Evolutionary conservation across 2,797 vertebrate species (phyloP).

Genomic region (Okamejei kenojei): DNA sequence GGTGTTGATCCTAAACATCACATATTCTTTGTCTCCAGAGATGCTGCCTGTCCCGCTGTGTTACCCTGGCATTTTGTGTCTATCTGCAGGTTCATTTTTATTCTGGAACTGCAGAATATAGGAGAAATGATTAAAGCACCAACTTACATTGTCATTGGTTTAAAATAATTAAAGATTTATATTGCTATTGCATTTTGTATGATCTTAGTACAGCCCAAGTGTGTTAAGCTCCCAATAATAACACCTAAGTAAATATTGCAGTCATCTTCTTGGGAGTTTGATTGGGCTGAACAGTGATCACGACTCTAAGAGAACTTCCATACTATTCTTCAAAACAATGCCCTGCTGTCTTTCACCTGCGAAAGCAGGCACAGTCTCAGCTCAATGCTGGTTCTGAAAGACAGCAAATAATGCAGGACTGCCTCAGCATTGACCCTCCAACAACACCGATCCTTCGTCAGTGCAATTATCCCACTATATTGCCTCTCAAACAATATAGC

Average conservation of each 20-base stretch:
- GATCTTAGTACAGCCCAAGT: neutral
- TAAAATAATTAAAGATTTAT: neutral
- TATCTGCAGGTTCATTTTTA: neutral
- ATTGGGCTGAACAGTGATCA: no score
- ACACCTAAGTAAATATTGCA: neutral
- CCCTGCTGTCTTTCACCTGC: neutral
- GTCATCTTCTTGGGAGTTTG: neutral
- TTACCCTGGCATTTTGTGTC: no score
- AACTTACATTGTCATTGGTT: no score
- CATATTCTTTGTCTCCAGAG: no score
- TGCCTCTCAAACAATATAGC: no score
- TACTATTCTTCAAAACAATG: neutral
- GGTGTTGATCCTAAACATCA: no score
- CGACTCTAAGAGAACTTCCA: neutral
- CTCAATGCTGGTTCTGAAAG: neutral
- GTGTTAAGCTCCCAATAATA: neutral
- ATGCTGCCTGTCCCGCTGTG: no score
- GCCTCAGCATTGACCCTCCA: neutral
- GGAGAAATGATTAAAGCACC: neutral
- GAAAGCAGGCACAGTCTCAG: neutral
- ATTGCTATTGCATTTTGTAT: neutral
- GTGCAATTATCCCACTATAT: neutral
- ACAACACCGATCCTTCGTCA: neutral
- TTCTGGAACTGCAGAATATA: no score
- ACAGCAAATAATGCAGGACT: neutral